Evolutionary conservation across 1,140 invertebrate genomes (phyloP).

Genomic region (Nasonia giraulti): DNA sequence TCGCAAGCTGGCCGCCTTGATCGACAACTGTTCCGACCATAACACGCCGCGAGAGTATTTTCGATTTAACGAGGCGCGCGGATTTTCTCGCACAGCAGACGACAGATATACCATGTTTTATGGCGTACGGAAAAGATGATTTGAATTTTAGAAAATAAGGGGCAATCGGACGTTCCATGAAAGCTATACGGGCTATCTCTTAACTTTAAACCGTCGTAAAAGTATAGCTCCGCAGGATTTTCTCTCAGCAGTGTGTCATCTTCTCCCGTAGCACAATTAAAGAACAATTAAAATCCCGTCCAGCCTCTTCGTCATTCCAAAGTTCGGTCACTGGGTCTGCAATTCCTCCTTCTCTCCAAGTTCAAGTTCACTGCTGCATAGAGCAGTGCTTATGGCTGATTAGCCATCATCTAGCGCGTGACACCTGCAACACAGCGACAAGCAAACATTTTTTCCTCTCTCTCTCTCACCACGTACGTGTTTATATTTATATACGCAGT

Average conservation of each 20-base stretch:
- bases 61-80: too few relatives aligned
- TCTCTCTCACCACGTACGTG: neutral
- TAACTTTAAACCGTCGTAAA: neutral
- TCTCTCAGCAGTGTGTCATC: too few relatives aligned
- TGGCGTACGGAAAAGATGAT: neutral
- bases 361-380: conserved; percentile 1
- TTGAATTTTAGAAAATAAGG: neutral
- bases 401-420: conserved; percentile 66
- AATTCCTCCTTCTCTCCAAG: neutral
- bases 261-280: neutral
- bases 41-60: too few relatives aligned
- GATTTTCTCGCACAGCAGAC: neutral
- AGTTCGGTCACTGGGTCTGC: conserved; percentile 27
- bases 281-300: neutral
- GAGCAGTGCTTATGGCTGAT: conserved; percentile 11
- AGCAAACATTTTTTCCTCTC: neutral
- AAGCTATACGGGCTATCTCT: too few relatives aligned
- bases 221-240: neutral
- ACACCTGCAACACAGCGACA: conserved; percentile 61
- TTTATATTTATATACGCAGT: neutral
- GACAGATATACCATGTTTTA: neutral
- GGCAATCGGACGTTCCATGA: too few relatives aligned
- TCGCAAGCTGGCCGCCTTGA: too few relatives aligned
- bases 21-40: too few relatives aligned
- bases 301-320: neutral